Percentiles rank a stretch among this genome's conserved stretches.
These are phyloP conservation scores for Tanypteryx hageni DNA, from an alignment of 2,888 invertebrate species.

Conservation along the genomic window DNA sequence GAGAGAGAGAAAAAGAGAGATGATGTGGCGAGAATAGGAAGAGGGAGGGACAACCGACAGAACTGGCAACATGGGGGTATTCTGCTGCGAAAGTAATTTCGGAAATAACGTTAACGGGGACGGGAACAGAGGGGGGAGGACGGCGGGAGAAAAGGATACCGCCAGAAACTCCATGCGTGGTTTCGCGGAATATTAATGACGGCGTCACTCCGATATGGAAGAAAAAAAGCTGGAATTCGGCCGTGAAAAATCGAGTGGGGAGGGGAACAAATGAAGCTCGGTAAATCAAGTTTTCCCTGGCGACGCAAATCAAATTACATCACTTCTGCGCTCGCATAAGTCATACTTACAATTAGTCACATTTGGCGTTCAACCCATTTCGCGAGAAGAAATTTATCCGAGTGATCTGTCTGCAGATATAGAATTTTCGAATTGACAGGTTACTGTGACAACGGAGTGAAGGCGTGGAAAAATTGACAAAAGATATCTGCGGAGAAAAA, in stretches of 20 bases:
- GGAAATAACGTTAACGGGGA: conserved; percentile 23
- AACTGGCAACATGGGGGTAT: not conserved
- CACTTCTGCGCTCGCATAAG: conserved; percentile 16
- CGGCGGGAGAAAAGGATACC: not conserved
- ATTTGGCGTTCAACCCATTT: conserved; percentile 6
- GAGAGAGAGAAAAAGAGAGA: not conserved
- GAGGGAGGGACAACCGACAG: not conserved
- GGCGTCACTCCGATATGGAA: conserved; percentile 34
- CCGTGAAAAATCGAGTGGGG: conserved; percentile 46
- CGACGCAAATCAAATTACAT: conserved; percentile 20
- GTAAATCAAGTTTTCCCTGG: conserved; percentile 28
- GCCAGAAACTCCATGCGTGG: conserved; percentile 22
- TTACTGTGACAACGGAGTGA: not conserved
- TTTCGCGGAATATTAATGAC: conserved; percentile 46
- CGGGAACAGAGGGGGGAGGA: too few relatives aligned
- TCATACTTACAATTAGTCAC: conserved; percentile 7
- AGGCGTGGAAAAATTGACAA: not conserved
- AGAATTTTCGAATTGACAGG: not conserved
- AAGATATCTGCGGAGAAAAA: not conserved
- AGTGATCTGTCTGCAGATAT: not conserved
- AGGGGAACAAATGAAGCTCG: conserved; percentile 39
- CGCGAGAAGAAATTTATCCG: not conserved
- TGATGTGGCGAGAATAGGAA: not conserved
- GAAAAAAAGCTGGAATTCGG: not conserved
- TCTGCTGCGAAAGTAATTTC: conserved; percentile 34